These are phyloP conservation scores for Chionomys nivalis DNA, from an alignment of 2,113 vertebrate genomes.

Conservation along the genomic window DNA sequence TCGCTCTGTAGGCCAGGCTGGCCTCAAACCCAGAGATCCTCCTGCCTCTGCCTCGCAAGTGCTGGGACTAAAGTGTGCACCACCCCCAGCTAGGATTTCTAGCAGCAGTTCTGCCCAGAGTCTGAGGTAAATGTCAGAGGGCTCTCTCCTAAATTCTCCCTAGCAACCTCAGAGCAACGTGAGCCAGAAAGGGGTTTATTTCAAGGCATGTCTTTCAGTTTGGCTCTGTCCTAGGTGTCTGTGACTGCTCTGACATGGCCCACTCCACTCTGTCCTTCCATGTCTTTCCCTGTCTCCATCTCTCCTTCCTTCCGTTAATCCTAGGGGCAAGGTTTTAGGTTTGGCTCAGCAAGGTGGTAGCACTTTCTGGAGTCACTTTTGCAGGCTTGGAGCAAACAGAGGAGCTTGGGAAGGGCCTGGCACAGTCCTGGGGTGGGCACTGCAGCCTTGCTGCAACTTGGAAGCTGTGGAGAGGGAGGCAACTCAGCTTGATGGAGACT, in stretches of 20 bases:
- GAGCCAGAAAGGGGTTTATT: neutral
- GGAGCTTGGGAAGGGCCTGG: neutral
- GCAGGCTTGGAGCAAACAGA: neutral
- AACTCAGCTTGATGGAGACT: too few species aligned
- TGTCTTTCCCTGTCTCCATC: neutral
- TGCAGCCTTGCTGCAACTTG: neutral
- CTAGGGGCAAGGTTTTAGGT: neutral
- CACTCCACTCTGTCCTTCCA: neutral
- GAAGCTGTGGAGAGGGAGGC: neutral
- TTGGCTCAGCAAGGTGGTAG: neutral
- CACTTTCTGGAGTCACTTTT: neutral
- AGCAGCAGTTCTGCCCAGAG: neutral
- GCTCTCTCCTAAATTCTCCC: neutral
- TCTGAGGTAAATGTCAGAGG: neutral
- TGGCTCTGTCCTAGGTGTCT: neutral
- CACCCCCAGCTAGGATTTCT: neutral
- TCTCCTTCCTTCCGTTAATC: neutral
- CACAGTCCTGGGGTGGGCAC: neutral
- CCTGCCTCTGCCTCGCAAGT: neutral
- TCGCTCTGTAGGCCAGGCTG: neutral
- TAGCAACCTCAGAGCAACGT: neutral
- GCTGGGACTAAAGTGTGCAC: neutral
- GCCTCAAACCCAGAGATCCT: neutral
- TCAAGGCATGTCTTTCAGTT: neutral
- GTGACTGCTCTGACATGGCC: neutral